A percentile compares a stretch with the other conserved stretches of the same genome.
phyloP scores from a whole-genome alignment of 2,797 vertebrate species.

The Sus cebifrons region DNA sequence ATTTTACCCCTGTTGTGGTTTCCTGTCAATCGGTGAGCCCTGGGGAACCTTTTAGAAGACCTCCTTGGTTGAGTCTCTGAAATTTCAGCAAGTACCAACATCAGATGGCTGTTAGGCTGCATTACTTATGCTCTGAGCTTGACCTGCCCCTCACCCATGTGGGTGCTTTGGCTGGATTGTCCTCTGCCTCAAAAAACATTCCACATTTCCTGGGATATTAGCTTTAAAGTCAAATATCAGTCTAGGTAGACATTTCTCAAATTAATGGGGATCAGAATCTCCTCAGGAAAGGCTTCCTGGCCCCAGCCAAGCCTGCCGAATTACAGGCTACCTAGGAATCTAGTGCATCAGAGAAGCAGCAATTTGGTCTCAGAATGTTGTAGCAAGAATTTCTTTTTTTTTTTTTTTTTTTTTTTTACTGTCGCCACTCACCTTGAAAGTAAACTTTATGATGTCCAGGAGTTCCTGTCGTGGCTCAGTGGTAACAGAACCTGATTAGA shows the following conservation, averaged over 20 bases:
- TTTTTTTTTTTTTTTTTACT: not conserved
- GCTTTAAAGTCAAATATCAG: not conserved
- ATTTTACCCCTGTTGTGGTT: slow-evolving; percentile 58
- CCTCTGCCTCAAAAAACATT: not conserved
- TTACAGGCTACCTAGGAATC: not conserved
- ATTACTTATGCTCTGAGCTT: not conserved
- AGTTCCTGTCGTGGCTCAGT: too few relatives aligned
- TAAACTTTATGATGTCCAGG: too few relatives aligned
- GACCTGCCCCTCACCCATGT: not conserved
- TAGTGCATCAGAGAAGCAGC: not conserved
- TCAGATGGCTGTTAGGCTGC: not conserved
- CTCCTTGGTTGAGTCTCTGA: not conserved
- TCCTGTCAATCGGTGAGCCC: slow-evolving; percentile 67
- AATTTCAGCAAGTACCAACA: slow-evolving; percentile 18
- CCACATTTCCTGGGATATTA: not conserved
- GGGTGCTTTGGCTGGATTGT: not conserved
- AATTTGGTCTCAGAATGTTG: not conserved
- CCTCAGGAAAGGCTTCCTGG: not conserved
- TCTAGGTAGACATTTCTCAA: not conserved
- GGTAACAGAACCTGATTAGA: too few relatives aligned
- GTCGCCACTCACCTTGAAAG: not conserved
- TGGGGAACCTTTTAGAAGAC: slow-evolving; percentile 7
- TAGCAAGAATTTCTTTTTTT: not conserved
- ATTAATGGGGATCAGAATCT: not conserved
- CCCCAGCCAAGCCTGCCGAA: not conserved